Evolutionary conservation across 2,113 vertebrate genomes (phyloP).

Genomic region (Camelus dromedarius): DNA sequence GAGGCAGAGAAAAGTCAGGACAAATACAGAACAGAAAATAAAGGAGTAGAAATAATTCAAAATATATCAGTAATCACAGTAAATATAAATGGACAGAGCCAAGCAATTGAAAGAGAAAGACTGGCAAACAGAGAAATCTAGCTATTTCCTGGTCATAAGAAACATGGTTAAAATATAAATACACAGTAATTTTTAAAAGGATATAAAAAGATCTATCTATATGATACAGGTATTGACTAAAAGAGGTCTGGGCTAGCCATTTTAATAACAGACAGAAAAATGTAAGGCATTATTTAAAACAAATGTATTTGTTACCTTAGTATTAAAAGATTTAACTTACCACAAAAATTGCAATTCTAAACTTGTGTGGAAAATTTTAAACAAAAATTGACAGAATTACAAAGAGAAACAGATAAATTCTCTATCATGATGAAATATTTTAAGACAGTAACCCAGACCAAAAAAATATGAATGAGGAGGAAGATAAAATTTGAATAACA

Average conservation of each 20-base stretch:
- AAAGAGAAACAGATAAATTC: background rate
- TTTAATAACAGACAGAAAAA: background rate
- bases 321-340: conserved; percentile 15
- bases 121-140: background rate
- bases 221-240: background rate
- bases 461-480: background rate
- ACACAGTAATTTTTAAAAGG: background rate
- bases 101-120: background rate
- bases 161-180: background rate
- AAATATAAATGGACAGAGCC: background rate
- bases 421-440: background rate
- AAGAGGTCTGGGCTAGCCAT: background rate
- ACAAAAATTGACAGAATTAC: conserved; percentile 5
- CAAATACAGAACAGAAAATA: conserved; percentile 29
- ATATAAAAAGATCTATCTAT: background rate
- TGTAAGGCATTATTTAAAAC: conserved; percentile 28
- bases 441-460: background rate
- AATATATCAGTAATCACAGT: background rate
- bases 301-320: background rate
- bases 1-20: background rate
- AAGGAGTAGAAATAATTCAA: background rate
- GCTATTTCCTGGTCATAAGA: background rate
- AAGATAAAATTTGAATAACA: conserved; percentile 16
- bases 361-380: background rate
- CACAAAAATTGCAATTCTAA: conserved; percentile 7